Conservation (phyloP, 2,888 invertebrate genomes). For the Synanthedon tipuliformis region DNA sequence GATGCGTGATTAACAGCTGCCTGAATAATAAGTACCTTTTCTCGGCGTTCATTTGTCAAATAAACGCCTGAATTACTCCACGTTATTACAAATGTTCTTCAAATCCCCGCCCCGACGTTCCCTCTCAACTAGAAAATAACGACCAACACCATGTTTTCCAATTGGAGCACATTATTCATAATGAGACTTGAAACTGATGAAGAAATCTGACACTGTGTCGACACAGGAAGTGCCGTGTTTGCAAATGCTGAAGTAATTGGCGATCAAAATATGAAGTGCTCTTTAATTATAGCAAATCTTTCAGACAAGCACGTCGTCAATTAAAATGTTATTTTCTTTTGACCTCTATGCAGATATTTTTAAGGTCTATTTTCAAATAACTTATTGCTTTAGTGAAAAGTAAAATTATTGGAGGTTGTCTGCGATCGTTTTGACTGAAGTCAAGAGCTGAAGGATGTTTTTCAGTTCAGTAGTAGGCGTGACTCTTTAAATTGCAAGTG, state of each 20-base stretch:
- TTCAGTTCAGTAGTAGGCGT: background rate
- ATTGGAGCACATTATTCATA: background rate
- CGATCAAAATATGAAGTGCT: background rate
- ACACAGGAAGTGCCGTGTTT: background rate
- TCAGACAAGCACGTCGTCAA: background rate
- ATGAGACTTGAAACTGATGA: background rate
- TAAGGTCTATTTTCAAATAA: too few relatives aligned
- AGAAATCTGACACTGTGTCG: background rate
- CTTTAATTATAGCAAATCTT: background rate
- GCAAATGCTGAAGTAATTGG: background rate
- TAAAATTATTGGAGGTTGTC: too few relatives aligned
- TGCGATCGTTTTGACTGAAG: background rate
- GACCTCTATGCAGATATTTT: background rate
- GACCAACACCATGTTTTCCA: background rate
- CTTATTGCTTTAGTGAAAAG: too few relatives aligned
- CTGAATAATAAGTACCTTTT: conserved; percentile 9
- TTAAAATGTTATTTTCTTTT: background rate
- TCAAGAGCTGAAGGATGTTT: background rate
- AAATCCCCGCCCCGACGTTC: background rate
- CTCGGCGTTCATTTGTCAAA: conserved; percentile 31
- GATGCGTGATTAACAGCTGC: conserved; percentile 22
- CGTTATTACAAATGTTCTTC: conserved; percentile 17
- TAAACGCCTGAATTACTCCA: conserved; percentile 30
- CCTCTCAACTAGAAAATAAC: background rate
- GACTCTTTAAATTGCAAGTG: background rate